phyloP scores from a whole-genome alignment of 2,797 vertebrate species.

The Clarias laeviceps region DNA sequence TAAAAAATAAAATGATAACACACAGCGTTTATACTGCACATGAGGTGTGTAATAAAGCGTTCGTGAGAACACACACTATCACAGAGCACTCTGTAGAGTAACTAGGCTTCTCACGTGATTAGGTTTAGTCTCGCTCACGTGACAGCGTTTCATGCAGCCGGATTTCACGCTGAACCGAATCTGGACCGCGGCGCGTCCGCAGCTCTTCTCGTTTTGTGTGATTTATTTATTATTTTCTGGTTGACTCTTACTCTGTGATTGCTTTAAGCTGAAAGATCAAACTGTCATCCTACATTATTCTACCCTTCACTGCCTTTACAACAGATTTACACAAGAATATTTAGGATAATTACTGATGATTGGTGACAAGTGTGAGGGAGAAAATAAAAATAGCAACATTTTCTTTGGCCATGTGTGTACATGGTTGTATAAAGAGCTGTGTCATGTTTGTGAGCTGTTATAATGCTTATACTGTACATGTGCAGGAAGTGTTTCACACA shows the following conservation, averaged over 20 bases:
- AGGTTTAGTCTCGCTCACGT: neutral
- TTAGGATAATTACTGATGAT: neutral
- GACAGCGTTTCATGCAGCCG: conserved; percentile 23
- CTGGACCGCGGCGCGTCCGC: too few relatives aligned
- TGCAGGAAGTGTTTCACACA: too few relatives aligned
- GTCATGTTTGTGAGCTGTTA: neutral
- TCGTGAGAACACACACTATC: too few relatives aligned
- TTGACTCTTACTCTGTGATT: conserved; percentile 78
- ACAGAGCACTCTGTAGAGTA: too few relatives aligned
- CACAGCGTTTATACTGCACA: too few relatives aligned
- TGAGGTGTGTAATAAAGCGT: too few relatives aligned
- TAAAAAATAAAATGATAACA: too few relatives aligned
- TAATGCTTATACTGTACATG: neutral
- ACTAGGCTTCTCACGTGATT: neutral
- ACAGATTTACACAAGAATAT: neutral
- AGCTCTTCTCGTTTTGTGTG: neutral
- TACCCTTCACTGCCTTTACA: conserved; percentile 29
- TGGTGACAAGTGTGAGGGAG: neutral
- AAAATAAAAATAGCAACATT: too few relatives aligned
- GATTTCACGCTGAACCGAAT: neutral
- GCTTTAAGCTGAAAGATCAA: conserved; percentile 66
- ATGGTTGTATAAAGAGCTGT: neutral
- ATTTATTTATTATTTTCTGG: neutral
- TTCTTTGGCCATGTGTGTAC: neutral
- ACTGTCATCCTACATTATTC: conserved; percentile 42